Base-by-base conservation (phyloP, 1,140 invertebrate genomes). In the Onthophagus taurus region DNA sequence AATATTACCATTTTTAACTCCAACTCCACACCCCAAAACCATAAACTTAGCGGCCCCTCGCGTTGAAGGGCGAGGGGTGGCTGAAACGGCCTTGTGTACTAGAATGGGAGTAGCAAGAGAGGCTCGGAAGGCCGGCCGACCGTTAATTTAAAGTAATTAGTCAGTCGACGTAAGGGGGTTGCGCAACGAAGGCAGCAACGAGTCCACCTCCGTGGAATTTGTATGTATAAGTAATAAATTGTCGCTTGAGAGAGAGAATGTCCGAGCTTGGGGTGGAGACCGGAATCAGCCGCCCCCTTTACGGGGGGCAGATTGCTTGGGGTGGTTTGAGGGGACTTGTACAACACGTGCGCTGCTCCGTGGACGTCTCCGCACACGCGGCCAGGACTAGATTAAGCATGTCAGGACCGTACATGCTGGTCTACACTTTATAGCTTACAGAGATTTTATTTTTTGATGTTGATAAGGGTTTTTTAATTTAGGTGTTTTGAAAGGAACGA, bases 181-280 rank as follows among this genome's bases (percentile, higher is more conserved):
- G 23, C 6, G 23, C 23, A 26, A n/a, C n/a, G 23, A 6, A 26
- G 23, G n/a, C 6, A 26, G 23, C 23, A 26, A n/a, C n/a, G n/a
- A n/a, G 23, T 26, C 23, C 23, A 47, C 45, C 50, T 46, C 47
- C 30, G 38, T 39, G 47, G 47, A 46, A 50, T 48, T 50, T 50
- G 51, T 47, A 47, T 52, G 51, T 50, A 50, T 50, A 50, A 50
- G 51, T 47, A 50, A 50, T 52, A 52, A 52, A 52, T 50, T 52
- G 48, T 52, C 51, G 48, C 39, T 47, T 42, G 35, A 42, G 51
- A n/a, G n/a, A n/a, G n/a, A 51, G 49, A 50, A 51, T 51, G 49
- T 51, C 50, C 50, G 44, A 45, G 49, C n/a, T 34, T n/a, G 38
- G 20, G 45, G 37, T 26, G 42, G 45, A 6, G 23, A 26, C 23